Base-by-base conservation (phyloP, 2,888 invertebrate genomes). In the Drosophila percnosoma region DNA sequence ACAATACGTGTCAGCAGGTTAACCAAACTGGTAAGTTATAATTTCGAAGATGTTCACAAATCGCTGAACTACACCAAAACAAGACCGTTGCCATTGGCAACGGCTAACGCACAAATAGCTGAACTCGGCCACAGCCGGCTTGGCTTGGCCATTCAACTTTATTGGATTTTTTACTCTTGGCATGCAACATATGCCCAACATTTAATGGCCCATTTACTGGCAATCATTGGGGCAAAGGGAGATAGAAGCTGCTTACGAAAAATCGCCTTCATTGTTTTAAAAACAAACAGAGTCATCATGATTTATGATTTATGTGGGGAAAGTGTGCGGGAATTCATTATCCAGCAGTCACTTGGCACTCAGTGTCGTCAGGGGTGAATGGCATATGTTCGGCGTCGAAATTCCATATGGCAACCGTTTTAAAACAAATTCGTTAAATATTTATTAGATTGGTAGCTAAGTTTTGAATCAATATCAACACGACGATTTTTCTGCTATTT, bases 1-100 rank as follows among this genome's bases (percentile, higher is more conserved):
- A 96, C 89, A 94, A 94, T 65, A 93, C 94, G 72, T 97, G 97
- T 91, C 95, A 95, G 87, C 93, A 94, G 89, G 94, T 95, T 52
- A 94, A 95, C 87, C 93, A 94, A 83, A 94, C 95, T 82, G 95
- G 95, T 92, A 94, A 95, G 78, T 63, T 36, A 27, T 10, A 29
- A 51, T 24, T 31, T 18, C 15, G 13, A 57, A 21, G 21, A 40
- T 15, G 49, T 54, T 49, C 21, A 29, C 29, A 31, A 58, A 36
- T 54, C 15, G 42, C 40, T 57, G n/a, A 11, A 31, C 45, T 42
- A 61, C 34, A 68, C 29, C 36, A 45, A 66, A 68, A 65, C 68
- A 62, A 29, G 24, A 24, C 38, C 11, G 84, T 87, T 74, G 77
- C 58, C 83, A 79, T 62, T 73, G 76, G 73, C 77, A 74, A 82